These are phyloP conservation scores for Serripes groenlandicus DNA, from an alignment of 2,888 invertebrate species.

Conservation along the genomic window DNA sequence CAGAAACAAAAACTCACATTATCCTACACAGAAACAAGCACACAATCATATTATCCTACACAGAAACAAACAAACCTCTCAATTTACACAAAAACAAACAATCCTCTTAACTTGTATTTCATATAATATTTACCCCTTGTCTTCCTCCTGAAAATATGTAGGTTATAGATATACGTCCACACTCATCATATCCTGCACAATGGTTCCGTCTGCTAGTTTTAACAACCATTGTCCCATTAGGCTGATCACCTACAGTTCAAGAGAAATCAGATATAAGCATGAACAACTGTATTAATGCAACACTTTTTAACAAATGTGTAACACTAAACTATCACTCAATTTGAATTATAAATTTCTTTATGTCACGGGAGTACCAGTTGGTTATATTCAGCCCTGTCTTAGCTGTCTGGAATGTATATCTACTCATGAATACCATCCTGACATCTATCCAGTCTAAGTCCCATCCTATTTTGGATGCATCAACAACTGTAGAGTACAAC, in stretches of 20 bases:
- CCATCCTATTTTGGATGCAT: no score
- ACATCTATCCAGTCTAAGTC: no score
- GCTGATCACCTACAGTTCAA: slow-evolving; percentile 64
- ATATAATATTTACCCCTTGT: slow-evolving; percentile 78
- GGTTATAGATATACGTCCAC: slow-evolving; percentile 65
- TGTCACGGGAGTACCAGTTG: neutral
- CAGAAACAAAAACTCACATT: no score
- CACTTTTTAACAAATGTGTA: neutral
- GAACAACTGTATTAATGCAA: neutral
- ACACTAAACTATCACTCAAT: neutral
- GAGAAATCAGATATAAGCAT: no score
- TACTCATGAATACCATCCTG: no score
- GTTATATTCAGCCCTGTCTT: neutral
- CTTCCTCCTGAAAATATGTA: slow-evolving; percentile 82
- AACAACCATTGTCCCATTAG: slow-evolving; percentile 58
- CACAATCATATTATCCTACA: no score
- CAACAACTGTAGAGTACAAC: no score
- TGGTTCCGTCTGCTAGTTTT: neutral
- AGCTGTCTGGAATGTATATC: neutral
- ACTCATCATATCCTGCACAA: slow-evolving; percentile 53
- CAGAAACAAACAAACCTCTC: no score
- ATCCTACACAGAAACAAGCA: no score
- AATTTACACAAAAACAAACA: no score
- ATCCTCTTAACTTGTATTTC: no score
- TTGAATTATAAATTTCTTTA: neutral